Evolutionary conservation across 2,888 invertebrate species (phyloP), one percentile per base, ranked within the genome.

Genomic region (Miltochrista miniata): DNA sequence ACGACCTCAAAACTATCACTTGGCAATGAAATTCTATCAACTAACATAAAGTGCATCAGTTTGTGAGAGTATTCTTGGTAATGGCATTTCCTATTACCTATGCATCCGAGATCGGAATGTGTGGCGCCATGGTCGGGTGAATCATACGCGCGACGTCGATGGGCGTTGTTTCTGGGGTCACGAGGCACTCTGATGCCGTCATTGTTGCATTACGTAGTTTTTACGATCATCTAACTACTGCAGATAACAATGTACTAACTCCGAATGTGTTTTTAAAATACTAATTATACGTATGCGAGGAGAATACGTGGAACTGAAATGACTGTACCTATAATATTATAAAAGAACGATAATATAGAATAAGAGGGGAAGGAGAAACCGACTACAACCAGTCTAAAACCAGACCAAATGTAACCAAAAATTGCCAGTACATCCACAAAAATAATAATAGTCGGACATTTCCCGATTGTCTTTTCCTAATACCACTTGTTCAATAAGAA

Each of bases 81-180:
- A 76, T 78, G 85, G 85, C 76, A 87, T 87, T 87, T 85, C 80
- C 83, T 81, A 88, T 89, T 88, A 82, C 73, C 84, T 85, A 83
- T 83, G 83, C 82, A 79, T 76, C 74, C 63, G 74, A 58, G 72
- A 70, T 57, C 68, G 85, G 88, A 85, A 87, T 88, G 82, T 77
- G 76, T 76, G 70, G 70, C 74, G 69, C 59, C 69, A 69, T 56
- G 74, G 69, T 48, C 42, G 45, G 51, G 80, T 90, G 90, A 90
- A 83, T 90, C 90, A 90, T 79, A 47, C 39, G 56, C 64, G 61
- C 59, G 56, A 71, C 72, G 73, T 59, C 60, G 61, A 52, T 61
- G 59, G 64, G 59, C 61, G 61, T 61, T 54, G 70, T 54, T 70
- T 67, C 72, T 76, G 65, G 77, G 85, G 83, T 88, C 87, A 81